Evolutionary conservation across 2,113 vertebrate species (phyloP), one percentile per base, ranked within the genome.

Genomic region (Hyla sarda): DNA sequence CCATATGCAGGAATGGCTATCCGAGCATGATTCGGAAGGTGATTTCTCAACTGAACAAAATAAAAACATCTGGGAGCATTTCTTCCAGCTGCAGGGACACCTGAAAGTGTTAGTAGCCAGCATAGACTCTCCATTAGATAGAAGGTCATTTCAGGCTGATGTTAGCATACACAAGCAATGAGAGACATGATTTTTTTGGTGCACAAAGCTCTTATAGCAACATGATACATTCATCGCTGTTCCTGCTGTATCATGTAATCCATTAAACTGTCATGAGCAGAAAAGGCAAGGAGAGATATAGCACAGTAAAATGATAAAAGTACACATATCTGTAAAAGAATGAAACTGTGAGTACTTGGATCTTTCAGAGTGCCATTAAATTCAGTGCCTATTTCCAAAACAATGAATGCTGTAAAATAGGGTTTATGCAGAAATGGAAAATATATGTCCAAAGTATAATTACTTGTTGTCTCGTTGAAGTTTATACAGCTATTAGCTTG

Each of bases 221-320:
- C 45, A 32, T 71, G 62, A 82, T 67, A 69, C 47, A 71, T 82
- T 54, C 81, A 69, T 82, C 54, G 65, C 65, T 54, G 30, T 83
- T 73, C 80, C 80, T 82, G 62, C 78, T 81, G 78, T 81, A 81
- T 81, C 56, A 62, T 81, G 78, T 81, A 81, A 81, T 81, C 78
- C 78, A 81, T 81, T 81, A 81, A 81, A 81, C 78, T 81, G 78
- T 81, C 78, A 65, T 81, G 58, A 81, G 37, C 77, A 47, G 56
- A 45, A 62, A 81, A 47, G 58, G 58, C 78, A 65, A 30, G 48
- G 37, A 81, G 78, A 81, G 78, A 71, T 82, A 50, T 54, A 69
- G 81, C 62, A 71, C 45, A 71, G 65, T 67, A 82, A 82, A 52
- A 69, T 82, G 3, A 71, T 32, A 54, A 50, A 71, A 82, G 62